These are phyloP conservation scores for Sebastes minor DNA, from an alignment of 2,797 vertebrate species.

Conservation along the genomic window DNA sequence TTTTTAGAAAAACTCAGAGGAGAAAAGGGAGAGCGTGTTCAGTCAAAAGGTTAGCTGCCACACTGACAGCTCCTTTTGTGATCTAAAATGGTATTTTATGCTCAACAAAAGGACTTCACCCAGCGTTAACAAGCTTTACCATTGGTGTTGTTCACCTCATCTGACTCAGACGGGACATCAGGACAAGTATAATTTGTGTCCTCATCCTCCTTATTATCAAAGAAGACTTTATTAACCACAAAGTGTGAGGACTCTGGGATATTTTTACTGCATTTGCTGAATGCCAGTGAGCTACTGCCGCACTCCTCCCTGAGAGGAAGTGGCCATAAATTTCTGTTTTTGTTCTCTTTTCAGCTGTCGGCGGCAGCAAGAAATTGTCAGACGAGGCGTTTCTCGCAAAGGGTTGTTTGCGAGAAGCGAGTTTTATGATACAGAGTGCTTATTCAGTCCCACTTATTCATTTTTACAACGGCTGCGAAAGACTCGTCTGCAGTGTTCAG, in stretches of 20 bases:
- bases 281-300: slow-evolving; percentile 25
- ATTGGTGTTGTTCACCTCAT: slow-evolving; percentile 16
- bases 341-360: slow-evolving; percentile 42
- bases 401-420: slow-evolving; percentile 26
- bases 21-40: slow-evolving; percentile 1
- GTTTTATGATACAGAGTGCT: slow-evolving; percentile 50
- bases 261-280: slow-evolving; percentile 36
- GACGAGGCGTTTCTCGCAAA: slow-evolving; percentile 33
- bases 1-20: neutral
- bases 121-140: slow-evolving; percentile 16
- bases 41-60: slow-evolving; percentile 31
- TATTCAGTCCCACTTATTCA: slow-evolving; percentile 48
- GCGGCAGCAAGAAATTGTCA: slow-evolving; percentile 35
- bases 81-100: slow-evolving; percentile 31
- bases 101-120: slow-evolving; percentile 13
- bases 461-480: slow-evolving; percentile 25
- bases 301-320: slow-evolving; percentile 14
- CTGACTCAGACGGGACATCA: slow-evolving; percentile 13
- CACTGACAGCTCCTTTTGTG: slow-evolving; percentile 34
- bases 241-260: neutral
- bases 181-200: neutral
- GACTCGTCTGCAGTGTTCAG: slow-evolving; percentile 31
- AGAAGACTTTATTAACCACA: slow-evolving; percentile 11
- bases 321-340: slow-evolving; percentile 48
- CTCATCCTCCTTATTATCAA: slow-evolving; percentile 2